Base-by-base conservation (phyloP, 2,888 invertebrate species). In the Peribatodes rhomboidaria region DNA sequence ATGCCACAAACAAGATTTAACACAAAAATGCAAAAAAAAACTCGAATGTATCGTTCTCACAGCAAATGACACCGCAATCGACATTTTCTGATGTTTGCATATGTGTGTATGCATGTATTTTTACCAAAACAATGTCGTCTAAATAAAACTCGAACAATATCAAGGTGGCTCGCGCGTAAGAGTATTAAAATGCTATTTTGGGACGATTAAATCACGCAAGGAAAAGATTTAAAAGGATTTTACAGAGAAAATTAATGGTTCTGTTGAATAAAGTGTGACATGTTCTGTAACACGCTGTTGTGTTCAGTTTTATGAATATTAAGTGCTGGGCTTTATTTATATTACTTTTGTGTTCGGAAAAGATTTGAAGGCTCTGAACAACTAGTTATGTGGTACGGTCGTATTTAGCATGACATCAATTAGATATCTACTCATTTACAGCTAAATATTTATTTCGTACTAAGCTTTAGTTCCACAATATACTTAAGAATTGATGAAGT, bases 191-290 rank as follows among this genome's bases (percentile, higher is more conserved):
- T 16, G 16, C 27, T 59, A 47, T 47, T 59, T 63, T 44, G 27
- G 22, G 16, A 14, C 10, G 3, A 42, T 2, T 54, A 64, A 59
- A 42, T 64, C 18, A 54, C 27, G n/a, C 33, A 39, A 42, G 49
- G 22, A 37, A 55, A 42, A 42, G 41, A 64, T 64, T 64, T 59
- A 64, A 59, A 59, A 54, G 49, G 59, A 59, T 59, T 59, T 27
- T 22, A 35, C 22, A 22, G 33, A 35, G 41, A 41, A 49, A 20
- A 53, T 62, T 44, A 64, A 57, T 57, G 62, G 14, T 31, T 27
- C 16, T 52, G 54, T 50, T 55, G n/a, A 60, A 55, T 55, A 44
- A 31, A 31, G n/a, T 9, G 27, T 37, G 59, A 55, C 50, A 37
- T 55, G 55, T 60, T 55, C 55, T 42, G 33, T 20, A 55, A 49